Base-by-base conservation (phyloP, 2,888 invertebrate genomes). In the Geophilus truncorum region DNA sequence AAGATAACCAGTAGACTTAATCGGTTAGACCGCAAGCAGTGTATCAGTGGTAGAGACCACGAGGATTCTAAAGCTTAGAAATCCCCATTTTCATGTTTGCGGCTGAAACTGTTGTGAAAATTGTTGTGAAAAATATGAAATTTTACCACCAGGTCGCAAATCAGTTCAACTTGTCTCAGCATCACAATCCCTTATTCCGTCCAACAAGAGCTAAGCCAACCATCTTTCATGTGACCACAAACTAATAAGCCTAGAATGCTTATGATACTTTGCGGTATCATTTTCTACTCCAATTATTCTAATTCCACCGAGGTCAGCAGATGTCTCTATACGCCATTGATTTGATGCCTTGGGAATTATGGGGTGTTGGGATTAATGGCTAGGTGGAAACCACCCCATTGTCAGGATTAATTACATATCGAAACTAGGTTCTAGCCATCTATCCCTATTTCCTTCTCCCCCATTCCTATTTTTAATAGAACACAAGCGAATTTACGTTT, bases 241-340 rank as follows among this genome's bases (percentile, higher is more conserved):
- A 70, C 70, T 70, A 70, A 70, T 70, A 70, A 70, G 70, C 70
- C 70, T 28, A 25, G 70, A 28, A 25, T 70, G 70, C 70, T 70
- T 70, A 28, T 70, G 70, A 70, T 70, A 70, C 70, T 70, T 70
- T 70, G 70, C n/a, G 70, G 70, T 28, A 70, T 70, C 70, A 70
- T 70, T 70, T 70, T 70, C 70, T 70, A 70, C 70, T 70, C 70
- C 70, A 70, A 70, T 70, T 25, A 70, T 70, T 70, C 70, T 70
- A 70, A 70, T 70, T 70, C 70, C 70, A 70, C 70, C 28, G 70
- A 70, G 70, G 70, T 70, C 70, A 70, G 25, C 15, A 70, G 70
- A 70, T 70, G 70, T 70, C 70, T 70, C 70, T 70, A 70, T 70
- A 25, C 70, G 28, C 70, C 70, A 28, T 70, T 70, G 70, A 70